Percentiles rank a stretch among this genome's conserved stretches.
Evolutionary conservation across 1,140 invertebrate genomes (phyloP).

Genomic region (Drosophila rufa): DNA sequence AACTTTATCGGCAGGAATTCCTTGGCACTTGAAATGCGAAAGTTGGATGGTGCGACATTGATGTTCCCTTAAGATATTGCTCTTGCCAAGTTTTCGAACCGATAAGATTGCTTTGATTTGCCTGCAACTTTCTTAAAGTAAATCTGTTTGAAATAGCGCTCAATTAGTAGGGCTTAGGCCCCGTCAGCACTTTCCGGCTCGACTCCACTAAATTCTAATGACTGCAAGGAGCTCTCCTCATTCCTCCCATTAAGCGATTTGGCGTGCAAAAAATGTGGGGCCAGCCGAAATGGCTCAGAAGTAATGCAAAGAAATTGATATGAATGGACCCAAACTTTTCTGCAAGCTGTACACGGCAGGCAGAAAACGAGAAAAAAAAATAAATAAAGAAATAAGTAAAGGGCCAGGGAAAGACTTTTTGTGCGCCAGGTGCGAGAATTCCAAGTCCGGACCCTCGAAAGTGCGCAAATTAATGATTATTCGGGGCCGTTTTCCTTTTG

Average conservation of each 20-base stretch:
- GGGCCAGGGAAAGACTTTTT: conserved; percentile 40
- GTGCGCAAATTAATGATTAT: conserved; percentile 77
- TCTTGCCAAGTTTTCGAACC: conserved; percentile 17
- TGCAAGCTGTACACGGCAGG: conserved; percentile 55
- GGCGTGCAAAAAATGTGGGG: conserved; percentile 47
- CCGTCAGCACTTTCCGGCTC: conserved; percentile 60
- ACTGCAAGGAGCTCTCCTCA: conserved; percentile 7
- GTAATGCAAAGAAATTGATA: conserved; percentile 76
- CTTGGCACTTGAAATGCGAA: conserved; percentile 25
- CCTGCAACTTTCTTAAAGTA: conserved; percentile 13
- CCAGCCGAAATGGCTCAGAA: conserved; percentile 40
- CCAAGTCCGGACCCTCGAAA: conserved; percentile 36
- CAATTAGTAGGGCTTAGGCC: conserved; percentile 35
- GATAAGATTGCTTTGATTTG: conserved; percentile 32
- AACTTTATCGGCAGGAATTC: conserved; percentile 41
- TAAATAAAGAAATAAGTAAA: conserved; percentile 43
- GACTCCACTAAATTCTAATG: conserved; percentile 57
- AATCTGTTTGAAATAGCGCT: conserved; percentile 28
- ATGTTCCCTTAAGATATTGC: conserved; percentile 21
- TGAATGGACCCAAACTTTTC: conserved; percentile 72
- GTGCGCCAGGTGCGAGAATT: conserved; percentile 57
- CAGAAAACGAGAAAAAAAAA: conserved; percentile 10
- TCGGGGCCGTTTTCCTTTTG: conserved; percentile 33
- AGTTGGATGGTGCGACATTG: conserved; percentile 12
- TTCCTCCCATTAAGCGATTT: conserved; percentile 60